Evolutionary conservation across 2,797 vertebrate species (phyloP), one percentile per base, ranked within the genome.

Genomic region (Malurus leucopterus): DNA sequence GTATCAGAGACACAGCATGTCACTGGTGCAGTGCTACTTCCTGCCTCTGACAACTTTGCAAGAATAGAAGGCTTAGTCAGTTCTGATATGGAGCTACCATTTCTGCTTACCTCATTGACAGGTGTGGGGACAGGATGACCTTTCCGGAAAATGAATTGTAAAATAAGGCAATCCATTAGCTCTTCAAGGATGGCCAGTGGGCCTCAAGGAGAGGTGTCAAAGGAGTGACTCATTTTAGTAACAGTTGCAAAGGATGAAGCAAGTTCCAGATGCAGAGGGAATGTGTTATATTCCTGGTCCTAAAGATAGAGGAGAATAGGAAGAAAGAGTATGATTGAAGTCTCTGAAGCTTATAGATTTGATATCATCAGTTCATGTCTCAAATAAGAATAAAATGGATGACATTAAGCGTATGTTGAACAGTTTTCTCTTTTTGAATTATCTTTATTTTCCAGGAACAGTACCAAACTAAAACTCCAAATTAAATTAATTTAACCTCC

Each of bases 111-210:
- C 21, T 77, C 8, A 17, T 2, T 70, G 27, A 11, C 26, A 36
- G 20, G 8, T 75, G 22, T 46, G 51, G 49, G 75, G 43, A 20
- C 34, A 7, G 6, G 21, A 16, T 65, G 22, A 22, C 11, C 8
- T 40, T 55, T 84, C 34, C 43, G 12, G 68, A 67, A 91, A 86
- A 81, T 20, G 1, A 79, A 7, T 61, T 46, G 13, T 75, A 36
- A 62, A 80, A 36, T 0, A 0, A 44, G 6, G 16, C 13, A 79
- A 7, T 3, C 6, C 6, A 27, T 78, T 18, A 49, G 3, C 15
- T 50, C 12, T 9, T 49, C 27, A n/a, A 30, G n/a, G 30, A 19
- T 69, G 53, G 55, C n/a, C 30, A 65, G 1, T 1, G 1, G 30
- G 9, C 24, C 15, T 62, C 47, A 20, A 3, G 1, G 3, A 65